A percentile compares a stretch with the other conserved stretches of the same genome.
These are phyloP conservation scores for Tylochromis polylepis DNA, from an alignment of 2,113 vertebrate genomes.

Conservation along the genomic window DNA sequence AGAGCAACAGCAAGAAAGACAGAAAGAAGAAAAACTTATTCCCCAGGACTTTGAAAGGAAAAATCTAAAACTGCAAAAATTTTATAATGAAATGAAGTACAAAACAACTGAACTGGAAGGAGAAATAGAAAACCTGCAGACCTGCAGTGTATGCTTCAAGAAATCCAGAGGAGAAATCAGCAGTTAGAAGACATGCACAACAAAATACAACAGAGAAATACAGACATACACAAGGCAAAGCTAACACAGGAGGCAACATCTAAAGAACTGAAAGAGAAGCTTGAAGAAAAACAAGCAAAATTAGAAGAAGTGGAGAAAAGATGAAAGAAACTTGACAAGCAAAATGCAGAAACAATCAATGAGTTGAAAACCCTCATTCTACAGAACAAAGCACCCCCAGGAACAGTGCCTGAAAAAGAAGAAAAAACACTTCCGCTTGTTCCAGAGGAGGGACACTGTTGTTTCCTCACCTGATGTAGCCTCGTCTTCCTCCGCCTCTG, in stretches of 20 bases:
- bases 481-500: too few relatives aligned
- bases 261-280: background rate
- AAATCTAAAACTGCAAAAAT: background rate
- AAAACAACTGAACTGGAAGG: background rate
- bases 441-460: too few relatives aligned
- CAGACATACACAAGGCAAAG: background rate
- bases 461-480: too few relatives aligned
- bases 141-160: background rate
- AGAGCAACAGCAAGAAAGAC: background rate
- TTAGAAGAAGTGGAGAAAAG: background rate
- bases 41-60: background rate
- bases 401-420: too few relatives aligned
- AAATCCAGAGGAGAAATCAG: background rate
- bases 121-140: background rate
- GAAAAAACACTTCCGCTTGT: too few relatives aligned
- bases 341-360: background rate
- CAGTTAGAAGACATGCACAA: background rate
- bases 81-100: background rate
- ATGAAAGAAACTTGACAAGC: background rate
- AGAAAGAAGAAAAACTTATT: background rate
- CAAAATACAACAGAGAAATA: background rate
- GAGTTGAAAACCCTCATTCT: too few relatives aligned
- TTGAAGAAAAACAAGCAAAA: background rate
- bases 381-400: too few relatives aligned
- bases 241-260: background rate